Evolutionary conservation across 2,113 vertebrate species (phyloP), one percentile per base, ranked within the genome.

Genomic region (Caranx melampygus): DNA sequence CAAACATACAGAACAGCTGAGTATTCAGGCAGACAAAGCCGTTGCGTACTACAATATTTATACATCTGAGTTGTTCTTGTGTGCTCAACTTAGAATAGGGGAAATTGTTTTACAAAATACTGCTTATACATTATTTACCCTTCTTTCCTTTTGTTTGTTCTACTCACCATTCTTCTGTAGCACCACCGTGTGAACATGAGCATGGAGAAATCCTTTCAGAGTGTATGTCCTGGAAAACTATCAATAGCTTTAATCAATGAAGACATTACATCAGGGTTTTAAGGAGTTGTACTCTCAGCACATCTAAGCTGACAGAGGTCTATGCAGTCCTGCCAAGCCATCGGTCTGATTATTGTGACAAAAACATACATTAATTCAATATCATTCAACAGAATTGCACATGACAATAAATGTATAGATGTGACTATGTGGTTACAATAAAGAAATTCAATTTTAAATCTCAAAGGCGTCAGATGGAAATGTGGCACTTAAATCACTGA

Each of bases 71-170:
- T 87, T 87, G 83, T 87, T 90, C 78, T 57, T 77, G 73, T 87
- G 75, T 78, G 75, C 85, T 87, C 71, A 37, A 79, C 85, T 84
- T 87, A 78, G 75, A 85, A 79, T 70, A 81, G 69, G 15, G 57
- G 65, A 81, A 87, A 89, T 77, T 83, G 81, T 87, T 89, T 87
- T 69, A 87, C 88, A 91, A 91, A 93, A 87, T 83, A 82, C 83
- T 59, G 16, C 63, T 85, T 72, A 78, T 90, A 42, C 71, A 92
- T 91, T 85, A 92, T 91, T 90, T 81, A 92, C 35, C 42, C 2
- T 13, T 73, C 51, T 78, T 86, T 81, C 54, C 7, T 52, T 79
- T 64, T 78, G 47, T 83, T 84, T 82, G 72, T 54, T 84, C 59
- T 40, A 47, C 62, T 61, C 61, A 49, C 60, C 54, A 40, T 63